phyloP scores from a whole-genome alignment of 2,113 vertebrate species.

The Pangasianodon hypophthalmus region DNA sequence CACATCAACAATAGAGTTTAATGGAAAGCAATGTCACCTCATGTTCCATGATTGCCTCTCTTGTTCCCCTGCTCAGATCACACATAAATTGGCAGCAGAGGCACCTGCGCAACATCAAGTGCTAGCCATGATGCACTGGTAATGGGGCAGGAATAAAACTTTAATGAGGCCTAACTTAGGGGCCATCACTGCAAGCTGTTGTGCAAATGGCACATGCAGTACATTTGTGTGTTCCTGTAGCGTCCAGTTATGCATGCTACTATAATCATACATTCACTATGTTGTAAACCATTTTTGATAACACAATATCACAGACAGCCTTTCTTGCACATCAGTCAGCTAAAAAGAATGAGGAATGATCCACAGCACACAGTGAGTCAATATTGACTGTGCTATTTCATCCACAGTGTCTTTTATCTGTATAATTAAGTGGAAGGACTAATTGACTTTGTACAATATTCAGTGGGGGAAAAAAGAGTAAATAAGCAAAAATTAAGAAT shows the following conservation, averaged over 20 bases:
- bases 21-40: constrained; percentile 45
- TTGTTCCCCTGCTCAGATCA: constrained; percentile 7
- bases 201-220: constrained; percentile 3
- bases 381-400: neutral
- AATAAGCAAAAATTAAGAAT: neutral
- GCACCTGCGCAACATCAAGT: constrained; percentile 27
- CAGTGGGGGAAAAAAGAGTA: neutral
- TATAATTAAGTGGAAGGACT: neutral
- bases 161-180: constrained; percentile 49
- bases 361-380: neutral
- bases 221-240: constrained; percentile 10
- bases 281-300: neutral
- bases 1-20: constrained; percentile 21
- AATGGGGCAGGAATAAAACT: constrained; percentile 47
- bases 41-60: constrained; percentile 19
- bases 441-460: neutral
- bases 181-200: neutral
- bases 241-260: neutral
- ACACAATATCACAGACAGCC: neutral
- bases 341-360: neutral
- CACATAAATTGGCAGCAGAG: constrained; percentile 14
- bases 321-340: neutral
- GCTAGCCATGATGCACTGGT: constrained; percentile 32
- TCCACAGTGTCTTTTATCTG: neutral
- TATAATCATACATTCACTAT: neutral